phyloP scores from a whole-genome alignment of 2,113 vertebrate species.

The human region GRCh38 chr5:72414501-72415000 shows the following conservation, averaged over 20 bases:
- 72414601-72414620: background rate
- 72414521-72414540: background rate
- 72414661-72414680: background rate
- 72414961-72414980: background rate
- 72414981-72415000: background rate
- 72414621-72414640: background rate
- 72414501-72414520: background rate
- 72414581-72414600: background rate
- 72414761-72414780: background rate
- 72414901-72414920: background rate
- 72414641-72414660: background rate
- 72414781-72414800: background rate
- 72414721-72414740: background rate
- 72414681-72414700: background rate
- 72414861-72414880: background rate
- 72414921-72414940: background rate
- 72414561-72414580: background rate
- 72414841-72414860: background rate
- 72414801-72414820: background rate
- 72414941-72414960: background rate
- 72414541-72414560: background rate
- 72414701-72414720: background rate
- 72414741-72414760: background rate
- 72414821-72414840: background rate
- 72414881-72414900: background rate